Conservation (phyloP, 2,113 vertebrate genomes). For the Erythrolamprus reginae region DNA sequence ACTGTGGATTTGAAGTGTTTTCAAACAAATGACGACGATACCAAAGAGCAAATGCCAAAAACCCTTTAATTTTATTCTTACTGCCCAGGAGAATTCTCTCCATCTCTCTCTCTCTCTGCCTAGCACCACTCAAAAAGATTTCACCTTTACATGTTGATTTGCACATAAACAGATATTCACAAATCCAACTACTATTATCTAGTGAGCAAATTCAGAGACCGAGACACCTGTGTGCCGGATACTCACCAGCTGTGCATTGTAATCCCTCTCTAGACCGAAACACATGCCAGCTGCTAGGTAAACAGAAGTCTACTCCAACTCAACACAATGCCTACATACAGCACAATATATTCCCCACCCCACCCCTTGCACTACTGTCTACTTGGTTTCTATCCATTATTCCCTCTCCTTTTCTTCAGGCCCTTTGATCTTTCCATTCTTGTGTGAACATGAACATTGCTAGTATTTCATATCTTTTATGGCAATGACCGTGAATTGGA, state of each 20-base stretch:
- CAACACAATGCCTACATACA: neutral
- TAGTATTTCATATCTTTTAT: neutral
- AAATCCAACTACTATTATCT: constrained; percentile 12
- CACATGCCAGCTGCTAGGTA: constrained; percentile 32
- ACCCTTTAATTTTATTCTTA: accelerated
- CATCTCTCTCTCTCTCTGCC: neutral
- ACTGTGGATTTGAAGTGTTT: neutral
- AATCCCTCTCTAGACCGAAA: constrained; percentile 17
- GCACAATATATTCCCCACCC: constrained; percentile 16
- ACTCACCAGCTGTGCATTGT: neutral
- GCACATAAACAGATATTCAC: constrained; percentile 2
- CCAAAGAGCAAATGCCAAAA: neutral
- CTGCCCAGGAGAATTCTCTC: neutral
- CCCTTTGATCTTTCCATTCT: neutral
- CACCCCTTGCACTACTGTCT: constrained; percentile 2
- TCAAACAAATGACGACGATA: neutral
- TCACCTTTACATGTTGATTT: neutral
- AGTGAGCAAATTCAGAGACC: neutral
- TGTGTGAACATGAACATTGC: neutral
- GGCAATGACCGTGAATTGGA: neutral
- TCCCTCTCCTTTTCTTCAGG: neutral
- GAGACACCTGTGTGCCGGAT: neutral
- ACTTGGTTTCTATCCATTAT: constrained; percentile 33
- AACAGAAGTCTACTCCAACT: constrained; percentile 10
- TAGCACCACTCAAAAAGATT: neutral